Percentiles rank a stretch among this genome's conserved stretches.
Conservation (phyloP, 2,888 invertebrate genomes). For the Psylliodes chrysocephalus region DNA sequence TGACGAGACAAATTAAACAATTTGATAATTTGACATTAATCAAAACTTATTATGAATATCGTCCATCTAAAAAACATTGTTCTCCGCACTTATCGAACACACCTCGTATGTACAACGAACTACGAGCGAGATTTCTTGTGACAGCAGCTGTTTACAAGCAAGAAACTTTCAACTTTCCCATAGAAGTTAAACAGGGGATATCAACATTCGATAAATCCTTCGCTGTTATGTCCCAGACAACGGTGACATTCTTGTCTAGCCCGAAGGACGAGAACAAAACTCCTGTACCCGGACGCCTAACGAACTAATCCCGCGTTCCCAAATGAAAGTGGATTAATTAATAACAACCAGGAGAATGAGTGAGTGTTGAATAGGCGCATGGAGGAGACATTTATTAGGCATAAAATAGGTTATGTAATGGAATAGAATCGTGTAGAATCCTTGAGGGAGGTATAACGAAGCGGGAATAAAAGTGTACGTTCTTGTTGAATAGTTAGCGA, state of each 20-base stretch:
- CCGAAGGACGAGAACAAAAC: constrained; percentile 10
- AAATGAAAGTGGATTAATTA: constrained; percentile 15
- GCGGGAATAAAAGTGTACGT: constrained; percentile 3
- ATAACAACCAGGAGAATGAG: constrained; percentile 12
- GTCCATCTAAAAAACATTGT: too few species aligned
- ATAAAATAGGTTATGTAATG: constrained; percentile 12
- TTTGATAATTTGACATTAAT: too few species aligned
- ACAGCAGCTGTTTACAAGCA: too few species aligned
- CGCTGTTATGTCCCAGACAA: constrained; percentile 1
- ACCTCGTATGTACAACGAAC: too few species aligned
- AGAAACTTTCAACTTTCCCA: too few species aligned
- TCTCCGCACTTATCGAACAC: too few species aligned
- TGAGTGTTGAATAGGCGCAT: constrained; percentile 3
- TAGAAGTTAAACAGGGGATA: constrained; percentile 10
- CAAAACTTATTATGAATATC: too few species aligned
- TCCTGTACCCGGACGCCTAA: constrained; percentile 1
- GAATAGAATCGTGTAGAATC: constrained; percentile 2
- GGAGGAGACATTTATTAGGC: constrained; percentile 13
- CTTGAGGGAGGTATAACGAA: constrained; percentile 4
- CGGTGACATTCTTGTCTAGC: constrained; percentile 11
- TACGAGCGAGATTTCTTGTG: too few species aligned
- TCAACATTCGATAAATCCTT: constrained; percentile 14
- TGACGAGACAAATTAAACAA: too few species aligned
- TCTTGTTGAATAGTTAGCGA: constrained; percentile 11
- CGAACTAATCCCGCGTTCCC: constrained; percentile 12